Conservation (phyloP, 30 jellyfish, hydroid and myxozoan genomes). For the Pseudorhiza aurosa region DNA sequence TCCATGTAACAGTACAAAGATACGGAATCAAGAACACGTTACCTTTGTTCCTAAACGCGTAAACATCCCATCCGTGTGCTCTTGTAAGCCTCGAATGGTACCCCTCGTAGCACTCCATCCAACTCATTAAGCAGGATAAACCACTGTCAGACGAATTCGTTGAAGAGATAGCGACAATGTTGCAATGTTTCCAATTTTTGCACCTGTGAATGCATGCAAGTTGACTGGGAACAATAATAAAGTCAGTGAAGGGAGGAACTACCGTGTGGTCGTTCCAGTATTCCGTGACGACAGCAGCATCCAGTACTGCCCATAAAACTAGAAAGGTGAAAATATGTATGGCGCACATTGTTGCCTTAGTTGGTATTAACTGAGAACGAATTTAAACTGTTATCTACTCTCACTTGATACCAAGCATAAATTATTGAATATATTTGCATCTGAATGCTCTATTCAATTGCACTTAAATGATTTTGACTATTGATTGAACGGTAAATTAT, state of each 20-base stretch:
- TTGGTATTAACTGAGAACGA: too few species aligned
- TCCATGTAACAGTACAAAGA: not conserved
- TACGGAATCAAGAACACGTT: not conserved
- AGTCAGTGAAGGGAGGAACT: not conserved
- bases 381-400: too few species aligned
- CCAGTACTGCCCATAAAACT: too few species aligned
- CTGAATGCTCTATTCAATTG: too few species aligned
- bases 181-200: not conserved
- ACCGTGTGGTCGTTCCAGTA: not conserved
- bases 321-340: too few species aligned
- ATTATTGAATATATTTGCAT: too few species aligned
- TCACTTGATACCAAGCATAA: too few species aligned
- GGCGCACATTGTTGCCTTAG: too few species aligned
- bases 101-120: constrained; percentile 5
- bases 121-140: not conserved
- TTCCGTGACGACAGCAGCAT: not conserved
- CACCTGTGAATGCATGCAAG: constrained; percentile 6
- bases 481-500: too few species aligned
- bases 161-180: not conserved
- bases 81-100: not conserved
- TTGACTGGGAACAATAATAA: not conserved
- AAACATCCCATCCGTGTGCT: constrained; percentile 1
- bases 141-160: not conserved
- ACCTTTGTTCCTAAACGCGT: not conserved
- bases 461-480: too few species aligned